phyloP scores from a whole-genome alignment of 2,888 invertebrate genomes.

The Caenorhabditis sp. region DNA sequence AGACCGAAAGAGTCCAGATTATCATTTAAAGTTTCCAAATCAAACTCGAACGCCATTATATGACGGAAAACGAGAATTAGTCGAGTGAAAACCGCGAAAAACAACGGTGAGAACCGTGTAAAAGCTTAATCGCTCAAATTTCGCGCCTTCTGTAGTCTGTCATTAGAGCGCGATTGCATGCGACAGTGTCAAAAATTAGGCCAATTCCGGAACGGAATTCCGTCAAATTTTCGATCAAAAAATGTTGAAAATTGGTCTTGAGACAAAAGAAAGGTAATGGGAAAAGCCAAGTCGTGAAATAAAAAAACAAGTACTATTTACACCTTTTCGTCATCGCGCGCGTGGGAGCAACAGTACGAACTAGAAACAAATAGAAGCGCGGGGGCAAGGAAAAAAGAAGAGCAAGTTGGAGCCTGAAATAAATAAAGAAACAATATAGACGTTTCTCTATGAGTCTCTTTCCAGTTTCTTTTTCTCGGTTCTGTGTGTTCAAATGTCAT shows the following conservation, averaged over 20 bases:
- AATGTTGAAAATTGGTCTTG: too few relatives aligned
- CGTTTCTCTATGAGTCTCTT: slow-evolving; percentile 21
- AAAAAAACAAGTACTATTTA: too few relatives aligned
- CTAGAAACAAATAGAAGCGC: slow-evolving; percentile 7
- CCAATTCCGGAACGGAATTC: too few relatives aligned
- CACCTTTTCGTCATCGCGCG: too few relatives aligned
- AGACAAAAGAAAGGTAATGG: too few relatives aligned
- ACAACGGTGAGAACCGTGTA: slow-evolving; percentile 1
- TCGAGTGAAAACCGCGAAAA: neutral
- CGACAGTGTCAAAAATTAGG: neutral
- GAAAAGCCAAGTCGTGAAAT: too few relatives aligned
- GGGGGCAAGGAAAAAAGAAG: neutral
- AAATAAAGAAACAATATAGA: slow-evolving; percentile 51
- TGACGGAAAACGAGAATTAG: slow-evolving; percentile 19
- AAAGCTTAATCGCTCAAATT: slow-evolving; percentile 22
- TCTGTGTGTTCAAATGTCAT: slow-evolving; percentile 32
- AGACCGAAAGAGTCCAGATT: slow-evolving; percentile 43
- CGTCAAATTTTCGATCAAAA: too few relatives aligned
- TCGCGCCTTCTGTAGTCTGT: slow-evolving; percentile 28
- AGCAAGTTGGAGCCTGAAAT: slow-evolving; percentile 18
- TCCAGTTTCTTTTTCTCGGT: slow-evolving; percentile 30
- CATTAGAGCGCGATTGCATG: slow-evolving; percentile 36
- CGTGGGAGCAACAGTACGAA: neutral
- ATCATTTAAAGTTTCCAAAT: slow-evolving; percentile 55
- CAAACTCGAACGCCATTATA: slow-evolving; percentile 60